Conservation (phyloP, 2,113 vertebrate genomes). For the Zosterops borbonicus region DNA sequence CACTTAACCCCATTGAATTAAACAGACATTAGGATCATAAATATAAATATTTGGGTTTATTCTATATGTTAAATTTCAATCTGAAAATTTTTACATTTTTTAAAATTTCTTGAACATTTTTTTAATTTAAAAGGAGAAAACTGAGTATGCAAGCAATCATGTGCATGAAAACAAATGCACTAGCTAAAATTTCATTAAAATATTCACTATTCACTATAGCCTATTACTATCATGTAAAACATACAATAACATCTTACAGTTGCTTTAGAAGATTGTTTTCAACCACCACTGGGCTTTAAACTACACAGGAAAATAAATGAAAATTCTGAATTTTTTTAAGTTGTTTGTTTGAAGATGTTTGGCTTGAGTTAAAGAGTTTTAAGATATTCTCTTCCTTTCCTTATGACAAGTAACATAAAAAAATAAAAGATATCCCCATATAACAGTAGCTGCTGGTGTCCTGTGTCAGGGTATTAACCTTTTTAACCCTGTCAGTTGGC, state of each 20-base stretch:
- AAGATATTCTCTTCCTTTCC: not conserved
- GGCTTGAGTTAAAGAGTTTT: not conserved
- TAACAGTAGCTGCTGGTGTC: constrained; percentile 59
- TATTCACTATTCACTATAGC: too few species aligned
- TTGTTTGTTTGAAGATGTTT: not conserved
- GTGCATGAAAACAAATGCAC: not conserved
- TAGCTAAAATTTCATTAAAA: not conserved
- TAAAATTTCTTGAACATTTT: not conserved
- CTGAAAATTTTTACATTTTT: not conserved
- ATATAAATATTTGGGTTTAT: not conserved
- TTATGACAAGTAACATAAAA: constrained; percentile 50
- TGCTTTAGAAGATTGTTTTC: not conserved
- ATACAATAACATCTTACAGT: not conserved
- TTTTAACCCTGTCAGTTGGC: constrained; percentile 59
- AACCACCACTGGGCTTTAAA: not conserved
- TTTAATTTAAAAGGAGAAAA: not conserved
- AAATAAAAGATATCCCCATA: constrained; percentile 49
- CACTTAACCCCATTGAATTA: not conserved
- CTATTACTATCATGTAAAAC: not conserved
- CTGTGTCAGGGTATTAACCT: constrained; percentile 67
- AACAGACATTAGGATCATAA: not conserved
- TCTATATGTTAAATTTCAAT: not conserved
- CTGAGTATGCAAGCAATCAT: not conserved
- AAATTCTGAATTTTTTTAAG: not conserved
- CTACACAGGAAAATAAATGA: not conserved